Evolutionary conservation across 2,113 vertebrate species (phyloP), one percentile per base, ranked within the genome.

Genomic region (Phaethornis superciliosus): DNA sequence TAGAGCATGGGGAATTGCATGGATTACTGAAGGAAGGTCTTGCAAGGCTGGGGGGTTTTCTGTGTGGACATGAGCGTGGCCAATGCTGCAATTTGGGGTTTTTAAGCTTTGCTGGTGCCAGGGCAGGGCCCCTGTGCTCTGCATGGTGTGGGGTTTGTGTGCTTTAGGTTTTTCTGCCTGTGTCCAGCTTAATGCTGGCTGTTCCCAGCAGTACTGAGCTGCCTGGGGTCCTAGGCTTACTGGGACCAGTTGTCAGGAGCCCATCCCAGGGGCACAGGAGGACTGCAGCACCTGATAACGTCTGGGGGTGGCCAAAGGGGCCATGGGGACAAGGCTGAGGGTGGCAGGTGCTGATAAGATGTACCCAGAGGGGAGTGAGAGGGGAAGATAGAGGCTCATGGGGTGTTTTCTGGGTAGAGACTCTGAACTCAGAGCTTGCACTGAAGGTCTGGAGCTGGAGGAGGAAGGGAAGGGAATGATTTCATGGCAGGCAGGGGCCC

Each of bases 121-220:
- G 46, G 22, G 35, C 42, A 71, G 65, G 24, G 47, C 10, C 40
- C 40, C 11, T 12, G 11, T 40, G 40, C 40, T 12, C 40, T 40
- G 40, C 40, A 12, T 40, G 40, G 11, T 12, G 40, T 21, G 1
- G 24, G 18, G 30, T n/a, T 69, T 64, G 11, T 11, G 40, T 40
- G 32, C 78, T 72, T 67, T 0, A 16, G 35, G 33, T 12, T 51
- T 68, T 52, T 52, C 75, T 32, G 37, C 5, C 11, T 1, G 4
- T 8, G 6, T 6, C 9, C 0, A 0, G 35, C 65, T 59, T 28
- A 1, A 0, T 1, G 0, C 5, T 26, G 62, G 10, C 28, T 59
- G 58, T 59, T 33, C 56, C 42, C 7, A 13, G 54, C 6, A 6
- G 30, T 4, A 18, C 32, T 4, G 2, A 51, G 12, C 14, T 12